These are phyloP conservation scores for Metalampra italica DNA, from an alignment of 2,888 invertebrate species.

Conservation along the genomic window DNA sequence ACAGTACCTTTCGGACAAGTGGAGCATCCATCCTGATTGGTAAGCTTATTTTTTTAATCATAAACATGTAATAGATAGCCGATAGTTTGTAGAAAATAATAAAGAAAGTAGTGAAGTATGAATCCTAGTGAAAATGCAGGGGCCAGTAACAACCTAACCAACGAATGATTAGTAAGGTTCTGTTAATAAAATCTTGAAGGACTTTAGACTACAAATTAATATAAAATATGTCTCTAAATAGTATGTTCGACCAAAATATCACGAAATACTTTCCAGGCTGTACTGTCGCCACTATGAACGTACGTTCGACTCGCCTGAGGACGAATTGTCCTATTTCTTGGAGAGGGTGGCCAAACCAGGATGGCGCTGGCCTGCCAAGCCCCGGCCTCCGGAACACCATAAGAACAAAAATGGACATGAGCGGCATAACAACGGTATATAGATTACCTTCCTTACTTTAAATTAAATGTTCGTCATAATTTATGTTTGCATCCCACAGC, in stretches of 20 bases:
- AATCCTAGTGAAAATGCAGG: too few relatives aligned
- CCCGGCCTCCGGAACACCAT: conserved; percentile 83
- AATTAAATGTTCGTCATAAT: neutral
- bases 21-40: conserved; percentile 95
- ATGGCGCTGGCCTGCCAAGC: conserved; percentile 90
- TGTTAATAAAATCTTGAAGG: too few relatives aligned
- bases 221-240: too few relatives aligned
- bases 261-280: conserved; percentile 71
- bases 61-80: too few relatives aligned
- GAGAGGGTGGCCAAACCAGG: conserved; percentile 87
- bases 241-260: too few relatives aligned
- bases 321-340: conserved; percentile 87
- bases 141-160: too few relatives aligned
- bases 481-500: too few relatives aligned
- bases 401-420: conserved; percentile 70
- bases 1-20: conserved; percentile 84
- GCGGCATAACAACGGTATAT: conserved; percentile 57
- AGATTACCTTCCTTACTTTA: neutral
- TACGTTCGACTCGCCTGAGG: conserved; percentile 85
- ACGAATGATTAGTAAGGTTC: too few relatives aligned
- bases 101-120: too few relatives aligned
- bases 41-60: conserved; percentile 39
- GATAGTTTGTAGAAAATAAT: neutral
- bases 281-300: conserved; percentile 86
- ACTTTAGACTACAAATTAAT: too few relatives aligned